A percentile compares a stretch with the other conserved stretches of the same genome.
Conservation (phyloP, 2,797 vertebrate genomes). For the Gymnothorax javanicus region DNA sequence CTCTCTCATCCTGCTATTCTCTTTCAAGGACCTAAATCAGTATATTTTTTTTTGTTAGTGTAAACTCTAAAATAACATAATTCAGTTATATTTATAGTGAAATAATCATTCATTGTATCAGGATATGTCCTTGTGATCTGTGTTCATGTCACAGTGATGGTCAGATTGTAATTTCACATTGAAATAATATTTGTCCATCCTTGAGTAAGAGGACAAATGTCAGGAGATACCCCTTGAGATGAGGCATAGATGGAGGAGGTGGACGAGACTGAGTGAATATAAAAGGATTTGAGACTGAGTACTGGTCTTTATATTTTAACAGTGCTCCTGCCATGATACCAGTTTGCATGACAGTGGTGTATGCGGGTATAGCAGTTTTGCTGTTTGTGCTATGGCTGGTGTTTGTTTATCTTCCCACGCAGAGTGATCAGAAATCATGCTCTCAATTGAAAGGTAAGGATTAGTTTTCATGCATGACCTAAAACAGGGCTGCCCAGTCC, state of each 20-base stretch:
- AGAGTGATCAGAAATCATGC: slow-evolving; percentile 37
- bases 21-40: background rate
- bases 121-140: background rate
- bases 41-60: background rate
- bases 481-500: no score
- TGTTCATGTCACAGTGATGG: background rate
- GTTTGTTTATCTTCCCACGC: slow-evolving; percentile 41
- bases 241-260: background rate
- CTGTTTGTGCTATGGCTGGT: slow-evolving; percentile 56
- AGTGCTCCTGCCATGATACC: slow-evolving; percentile 41
- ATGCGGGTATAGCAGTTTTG: slow-evolving; percentile 54
- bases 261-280: slow-evolving; percentile 42
- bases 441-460: slow-evolving; percentile 46
- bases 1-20: background rate
- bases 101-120: background rate
- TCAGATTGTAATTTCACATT: background rate
- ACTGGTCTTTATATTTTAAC: background rate
- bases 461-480: background rate
- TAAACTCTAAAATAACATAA: background rate
- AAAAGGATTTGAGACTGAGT: slow-evolving; percentile 48
- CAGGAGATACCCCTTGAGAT: background rate
- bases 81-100: background rate
- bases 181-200: slow-evolving; percentile 62
- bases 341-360: slow-evolving; percentile 52
- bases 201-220: slow-evolving; percentile 53